Base-by-base conservation (phyloP, 2,888 invertebrate species). In the Tipula helvola region DNA sequence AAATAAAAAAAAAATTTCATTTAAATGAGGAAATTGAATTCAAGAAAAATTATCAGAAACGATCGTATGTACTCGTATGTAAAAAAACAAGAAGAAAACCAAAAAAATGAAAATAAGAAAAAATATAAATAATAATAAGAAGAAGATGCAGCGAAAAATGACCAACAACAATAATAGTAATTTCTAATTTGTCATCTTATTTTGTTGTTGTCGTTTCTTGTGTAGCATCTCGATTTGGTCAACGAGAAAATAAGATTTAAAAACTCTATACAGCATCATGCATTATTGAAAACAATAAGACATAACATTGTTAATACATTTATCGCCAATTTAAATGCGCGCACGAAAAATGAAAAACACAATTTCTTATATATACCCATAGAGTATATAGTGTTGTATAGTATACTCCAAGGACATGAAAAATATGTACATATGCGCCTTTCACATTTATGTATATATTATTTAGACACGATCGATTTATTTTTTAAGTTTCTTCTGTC, bases 1-100 rank as follows among this genome's bases (percentile, higher is more conserved):
- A 44, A 44, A 44, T 44, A 44, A 44, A 57, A 57, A 52, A 52
- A 57, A 71, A 71, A 71, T 71, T 71, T 71, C 71, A 71, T 71
- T 71, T 71, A 71, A 71, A 71, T 71, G 71, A 71, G 71, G 71
- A 71, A 71, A 71, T 71, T 71, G 71, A 71, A 71, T 71, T 71
- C 10, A 71, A 71, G 71, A 28, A 71, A 71, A 71, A 71, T 71
- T 71, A 71, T 71, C 71, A 71, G 71, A 71, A 71, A 71, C 71
- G 71, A 71, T 71, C 71, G 71, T 57, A 57, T 16, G 16, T 57
- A 57, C 5, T 16, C 44, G 52, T 5, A 2, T 28, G 28, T 12
- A 18, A 5, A 47, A 47, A 44, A 4, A 28, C 18, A 71, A 71
- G 71, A 71, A 28, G 71, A 28, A 28, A 71, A 71, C n/a, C n/a